Percentiles rank a stretch among this genome's conserved stretches.
phyloP scores from a whole-genome alignment of 2,113 vertebrate species.

The Henicopernis longicauda region DNA sequence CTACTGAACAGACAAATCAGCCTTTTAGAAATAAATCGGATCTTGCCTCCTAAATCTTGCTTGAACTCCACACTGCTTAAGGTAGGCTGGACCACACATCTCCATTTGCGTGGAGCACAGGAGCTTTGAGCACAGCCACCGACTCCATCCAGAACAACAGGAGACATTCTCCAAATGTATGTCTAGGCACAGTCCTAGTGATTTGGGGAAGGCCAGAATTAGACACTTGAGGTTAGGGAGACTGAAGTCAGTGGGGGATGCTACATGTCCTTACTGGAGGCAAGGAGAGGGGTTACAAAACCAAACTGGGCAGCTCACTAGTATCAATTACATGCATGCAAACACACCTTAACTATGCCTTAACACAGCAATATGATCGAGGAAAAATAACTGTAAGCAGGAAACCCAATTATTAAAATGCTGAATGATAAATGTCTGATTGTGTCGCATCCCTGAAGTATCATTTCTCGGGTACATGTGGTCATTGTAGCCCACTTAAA shows the following conservation, averaged over 20 bases:
- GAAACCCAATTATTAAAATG: background rate
- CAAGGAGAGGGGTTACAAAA: background rate
- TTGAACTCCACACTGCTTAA: background rate
- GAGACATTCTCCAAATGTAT: accelerated
- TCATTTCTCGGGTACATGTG: background rate
- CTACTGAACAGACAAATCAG: background rate
- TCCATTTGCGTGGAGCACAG: background rate
- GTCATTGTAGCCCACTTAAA: background rate
- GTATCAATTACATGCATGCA: background rate
- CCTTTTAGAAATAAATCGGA: background rate
- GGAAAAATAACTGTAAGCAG: background rate
- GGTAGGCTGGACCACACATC: background rate
- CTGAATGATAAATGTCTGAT: background rate
- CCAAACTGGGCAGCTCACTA: background rate
- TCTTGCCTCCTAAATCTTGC: background rate
- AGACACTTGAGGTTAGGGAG: background rate
- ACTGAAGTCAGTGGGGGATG: background rate
- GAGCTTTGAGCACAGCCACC: background rate
- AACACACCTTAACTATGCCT: background rate
- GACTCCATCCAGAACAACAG: background rate
- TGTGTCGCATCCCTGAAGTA: background rate
- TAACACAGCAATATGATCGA: background rate
- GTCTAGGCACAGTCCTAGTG: background rate
- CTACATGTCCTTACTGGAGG: background rate
- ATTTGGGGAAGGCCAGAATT: background rate